Evolutionary conservation across 2,113 vertebrate species (phyloP).

Genomic region (Mastomys natalensis): DNA sequence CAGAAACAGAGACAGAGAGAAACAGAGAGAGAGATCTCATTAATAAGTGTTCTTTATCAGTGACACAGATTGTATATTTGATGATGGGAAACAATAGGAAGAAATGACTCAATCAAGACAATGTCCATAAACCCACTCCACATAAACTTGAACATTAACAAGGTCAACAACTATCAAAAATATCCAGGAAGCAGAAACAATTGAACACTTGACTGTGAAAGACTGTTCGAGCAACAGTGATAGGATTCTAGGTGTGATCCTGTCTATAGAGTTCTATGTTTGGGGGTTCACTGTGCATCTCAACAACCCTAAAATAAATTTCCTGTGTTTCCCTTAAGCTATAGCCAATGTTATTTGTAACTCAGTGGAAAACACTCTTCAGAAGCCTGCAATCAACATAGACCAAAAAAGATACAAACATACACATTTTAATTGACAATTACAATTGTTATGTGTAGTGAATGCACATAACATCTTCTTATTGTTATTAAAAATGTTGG

Average conservation of each 20-base stretch:
- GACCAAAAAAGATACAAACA: background rate
- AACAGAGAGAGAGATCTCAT: background rate
- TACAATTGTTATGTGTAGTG: no score
- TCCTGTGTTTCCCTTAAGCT: conserved; percentile 25
- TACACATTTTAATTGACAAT: background rate
- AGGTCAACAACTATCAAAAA: background rate
- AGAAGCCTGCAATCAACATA: background rate
- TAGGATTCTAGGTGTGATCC: background rate
- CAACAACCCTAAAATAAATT: background rate
- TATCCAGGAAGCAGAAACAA: background rate
- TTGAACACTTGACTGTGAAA: background rate
- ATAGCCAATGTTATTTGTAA: background rate
- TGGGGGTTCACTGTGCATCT: background rate
- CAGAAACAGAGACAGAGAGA: no score
- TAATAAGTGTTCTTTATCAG: background rate
- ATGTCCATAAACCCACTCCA: conserved; percentile 1
- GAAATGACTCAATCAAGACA: background rate
- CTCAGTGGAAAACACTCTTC: background rate
- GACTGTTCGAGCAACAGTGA: background rate
- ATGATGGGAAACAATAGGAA: background rate
- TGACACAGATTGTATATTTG: background rate
- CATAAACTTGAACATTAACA: background rate
- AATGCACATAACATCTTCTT: background rate
- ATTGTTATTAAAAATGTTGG: conserved; percentile 11
- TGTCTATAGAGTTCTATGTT: background rate